Evolutionary conservation across 2,797 vertebrate species (phyloP).

Genomic region (Orientallactaga sibirica): DNA sequence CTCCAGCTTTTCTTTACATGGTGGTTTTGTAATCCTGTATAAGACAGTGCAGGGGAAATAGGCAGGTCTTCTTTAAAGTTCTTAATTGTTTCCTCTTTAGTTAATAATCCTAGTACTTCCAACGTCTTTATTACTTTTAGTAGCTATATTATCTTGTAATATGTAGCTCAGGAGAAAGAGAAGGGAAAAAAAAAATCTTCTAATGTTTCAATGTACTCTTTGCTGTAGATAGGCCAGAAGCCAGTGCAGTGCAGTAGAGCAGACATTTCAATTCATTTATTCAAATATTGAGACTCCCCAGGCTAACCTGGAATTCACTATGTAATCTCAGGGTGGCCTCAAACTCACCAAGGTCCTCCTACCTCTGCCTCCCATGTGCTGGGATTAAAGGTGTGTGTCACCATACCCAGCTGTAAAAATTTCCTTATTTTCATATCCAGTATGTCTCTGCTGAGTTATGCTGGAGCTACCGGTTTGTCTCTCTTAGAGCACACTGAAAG

Average conservation of each 20-base stretch:
- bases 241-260: not conserved
- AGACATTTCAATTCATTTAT: slow-evolving; percentile 37
- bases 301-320: too few species aligned
- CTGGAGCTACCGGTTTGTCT: slow-evolving; percentile 47
- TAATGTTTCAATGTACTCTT: slow-evolving; percentile 31
- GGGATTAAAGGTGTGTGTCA: too few species aligned
- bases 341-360: too few species aligned
- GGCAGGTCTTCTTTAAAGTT: slow-evolving; percentile 30
- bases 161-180: slow-evolving; percentile 21
- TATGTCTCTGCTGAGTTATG: slow-evolving; percentile 31
- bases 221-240: not conserved
- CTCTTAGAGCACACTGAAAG: not conserved
- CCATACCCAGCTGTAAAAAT: too few species aligned
- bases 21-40: slow-evolving; percentile 54
- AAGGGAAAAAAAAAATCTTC: slow-evolving; percentile 21
- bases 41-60: not conserved
- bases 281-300: slow-evolving; percentile 40
- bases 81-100: not conserved
- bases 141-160: slow-evolving; percentile 10
- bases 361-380: too few species aligned
- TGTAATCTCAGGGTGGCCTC: too few species aligned
- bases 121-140: slow-evolving; percentile 51
- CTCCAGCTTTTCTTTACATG: slow-evolving; percentile 29
- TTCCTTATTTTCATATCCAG: slow-evolving; percentile 19
- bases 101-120: slow-evolving; percentile 49